Evolutionary conservation across 1,140 invertebrate genomes (phyloP), one percentile per base, ranked within the genome.

Genomic region (Nasonia giraulti): DNA sequence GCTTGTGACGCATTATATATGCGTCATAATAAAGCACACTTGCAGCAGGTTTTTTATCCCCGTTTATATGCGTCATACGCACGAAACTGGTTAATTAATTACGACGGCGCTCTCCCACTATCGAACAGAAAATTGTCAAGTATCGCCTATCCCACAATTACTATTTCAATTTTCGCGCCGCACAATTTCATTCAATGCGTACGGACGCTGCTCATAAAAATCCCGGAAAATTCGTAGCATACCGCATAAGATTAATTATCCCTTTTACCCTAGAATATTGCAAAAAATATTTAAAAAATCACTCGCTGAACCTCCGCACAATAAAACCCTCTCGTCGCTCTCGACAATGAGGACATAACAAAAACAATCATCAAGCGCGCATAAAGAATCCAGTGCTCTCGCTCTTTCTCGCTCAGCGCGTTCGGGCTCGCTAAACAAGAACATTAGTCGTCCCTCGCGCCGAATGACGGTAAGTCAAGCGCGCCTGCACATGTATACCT

Each of bases 21-120:
- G 83, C 69, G n/a, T 75, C 62, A 74, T 55, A 83, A 62, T n/a
- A 62, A 20, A 62, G 55, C 74, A 33, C 78, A 80, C 47, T 80
- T 27, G 23, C 14, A 50, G 20, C 68, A 31, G 31, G 55, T 11
- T 31, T 23, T 78, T 80, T 84, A 47, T 14, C 37, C 27, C 14
- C n/a, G 73, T 55, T 68, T 37, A 37, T 37, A 37, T 75, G 79
- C 73, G 84, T 85, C 84, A 69, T 37, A 23, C 5, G 37, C 79
- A 85, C 27, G 84, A 69, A 68, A 76, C 31, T 68, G 27, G 77
- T 74, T 81, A 81, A 85, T 85, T 85, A 81, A 85, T 85, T 76
- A 69, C 23, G 50, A 69, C 23, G 50, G 44, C 1, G n/a, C n/a
- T 23, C 14, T 17, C 6, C 76, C 50, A 37, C 62, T 37, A 44